Base-by-base conservation (phyloP, 2,888 invertebrate species). In the Sphecodes monilicornis region DNA sequence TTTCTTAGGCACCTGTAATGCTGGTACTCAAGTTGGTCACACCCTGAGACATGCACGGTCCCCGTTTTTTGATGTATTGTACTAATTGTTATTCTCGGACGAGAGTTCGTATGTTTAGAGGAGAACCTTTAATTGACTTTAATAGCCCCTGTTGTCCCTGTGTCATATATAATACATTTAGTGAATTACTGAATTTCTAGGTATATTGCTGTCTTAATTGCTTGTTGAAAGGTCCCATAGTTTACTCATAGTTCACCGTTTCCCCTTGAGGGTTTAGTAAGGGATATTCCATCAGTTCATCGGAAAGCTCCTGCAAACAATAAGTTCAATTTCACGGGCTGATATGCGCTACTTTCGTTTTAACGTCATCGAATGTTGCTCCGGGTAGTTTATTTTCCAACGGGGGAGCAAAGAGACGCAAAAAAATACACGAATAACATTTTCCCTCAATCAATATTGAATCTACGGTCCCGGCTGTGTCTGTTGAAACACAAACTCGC, bases 161-260 rank as follows among this genome's bases (percentile, higher is more conserved):
- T 74, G 83, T 36, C 57, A 76, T 78, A 76, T 78, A 54, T 50
- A 46, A 64, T 76, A 82, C 60, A 26, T 60, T 78, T 84, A 83
- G 77, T 82, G 78, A 78, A 82, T 82, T 66, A 84, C 66, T 74
- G 78, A 83, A 75, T 50, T 75, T 78, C 78, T 83, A 76, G 84
- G 76, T 85, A 78, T 64, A 85, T 73, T 76, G 85, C 73, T 85
- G 85, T 82, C 74, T 83, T 85, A 85, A 85, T 85, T 85, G 85
- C 84, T 78, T 85, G 85, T 83, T 79, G 85, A 85, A 76, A 85
- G 85, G 85, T 64, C 72, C 84, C 69, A 85, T 85, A 83, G 85
- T 85, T 73, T 76, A 66, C 78, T 76, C 64, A 85, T 78, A 85
- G 85, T 73, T 76, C 64, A 46, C 60, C 60, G 54, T 73, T 70